Evolutionary conservation across 2,797 vertebrate species (phyloP).

Genomic region (Poliocrania exsul): DNA sequence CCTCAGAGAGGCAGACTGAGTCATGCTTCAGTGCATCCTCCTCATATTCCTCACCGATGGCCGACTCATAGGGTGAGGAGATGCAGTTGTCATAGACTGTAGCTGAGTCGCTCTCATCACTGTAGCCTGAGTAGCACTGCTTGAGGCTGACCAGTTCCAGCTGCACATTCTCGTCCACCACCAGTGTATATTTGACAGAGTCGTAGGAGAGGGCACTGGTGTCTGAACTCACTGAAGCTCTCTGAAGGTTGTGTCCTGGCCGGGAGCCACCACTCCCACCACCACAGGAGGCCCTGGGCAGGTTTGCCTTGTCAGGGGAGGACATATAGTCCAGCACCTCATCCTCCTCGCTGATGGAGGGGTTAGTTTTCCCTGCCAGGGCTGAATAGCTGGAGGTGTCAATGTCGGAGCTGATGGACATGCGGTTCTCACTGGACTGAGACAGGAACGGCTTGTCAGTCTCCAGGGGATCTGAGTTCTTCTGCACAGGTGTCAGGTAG

Average conservation of each 20-base stretch:
- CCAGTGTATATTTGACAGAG: conserved; percentile 95
- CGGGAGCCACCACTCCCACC: conserved; percentile 63
- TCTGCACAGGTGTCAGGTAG: conserved; percentile 92
- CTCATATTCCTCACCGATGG: conserved; percentile 92
- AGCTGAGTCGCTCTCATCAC: conserved; percentile 94
- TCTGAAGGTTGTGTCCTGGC: conserved; percentile 66
- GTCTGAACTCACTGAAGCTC: conserved; percentile 90
- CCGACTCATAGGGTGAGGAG: conserved; percentile 92
- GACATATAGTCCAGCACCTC: conserved; percentile 82
- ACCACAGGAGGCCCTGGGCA: conserved; percentile 37
- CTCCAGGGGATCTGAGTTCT: conserved; percentile 79
- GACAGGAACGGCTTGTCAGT: conserved; percentile 82
- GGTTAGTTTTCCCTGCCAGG: conserved; percentile 84
- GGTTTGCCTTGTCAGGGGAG: conserved; percentile 72
- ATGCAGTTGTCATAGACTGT: conserved; percentile 96
- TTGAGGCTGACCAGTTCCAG: conserved; percentile 94
- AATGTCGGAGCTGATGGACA: conserved; percentile 92
- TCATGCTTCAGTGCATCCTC: conserved; percentile 87
- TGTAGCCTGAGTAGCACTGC: conserved; percentile 94
- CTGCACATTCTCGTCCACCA: conserved; percentile 95
- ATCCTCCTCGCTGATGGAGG: conserved; percentile 91
- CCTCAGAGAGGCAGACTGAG: conserved; percentile 88
- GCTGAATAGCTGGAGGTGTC: conserved; percentile 88
- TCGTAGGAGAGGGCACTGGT: conserved; percentile 96
- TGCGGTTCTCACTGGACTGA: conserved; percentile 88